Conservation (phyloP, 2,888 invertebrate species). For the Melinaea marsaeus region DNA sequence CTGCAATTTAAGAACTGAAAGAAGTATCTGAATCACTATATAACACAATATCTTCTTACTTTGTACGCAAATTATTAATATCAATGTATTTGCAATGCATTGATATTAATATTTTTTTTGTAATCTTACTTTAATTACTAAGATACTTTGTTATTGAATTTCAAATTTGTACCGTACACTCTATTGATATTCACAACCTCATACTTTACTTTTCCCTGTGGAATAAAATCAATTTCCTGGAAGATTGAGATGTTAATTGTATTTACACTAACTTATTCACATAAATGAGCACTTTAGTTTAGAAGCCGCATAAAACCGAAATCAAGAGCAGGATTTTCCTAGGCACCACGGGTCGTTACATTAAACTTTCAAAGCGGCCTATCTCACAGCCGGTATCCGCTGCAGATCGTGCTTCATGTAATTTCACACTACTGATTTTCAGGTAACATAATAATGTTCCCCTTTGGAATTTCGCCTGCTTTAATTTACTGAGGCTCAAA, state of each 20-base stretch:
- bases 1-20: conserved; percentile 44
- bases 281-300: conserved; percentile 53
- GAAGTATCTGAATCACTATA: conserved; percentile 19
- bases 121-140: too few relatives aligned
- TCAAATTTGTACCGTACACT: neutral
- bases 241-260: conserved; percentile 27
- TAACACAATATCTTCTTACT: conserved; percentile 7
- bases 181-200: neutral
- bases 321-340: conserved; percentile 55
- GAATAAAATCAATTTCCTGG: conserved; percentile 15
- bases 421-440: conserved; percentile 55
- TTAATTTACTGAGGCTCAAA: conserved; percentile 23
- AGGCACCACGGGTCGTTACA: conserved; percentile 54
- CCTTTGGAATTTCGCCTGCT: conserved; percentile 20
- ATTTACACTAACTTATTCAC: conserved; percentile 46
- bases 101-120: neutral
- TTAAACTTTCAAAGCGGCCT: conserved; percentile 61
- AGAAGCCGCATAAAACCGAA: conserved; percentile 55
- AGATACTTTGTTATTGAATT: too few relatives aligned
- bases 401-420: conserved; percentile 51
- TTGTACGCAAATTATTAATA: too few relatives aligned
- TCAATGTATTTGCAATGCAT: neutral
- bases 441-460: conserved; percentile 45
- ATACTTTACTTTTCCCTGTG: conserved; percentile 5
- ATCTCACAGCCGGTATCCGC: conserved; percentile 45